Base-by-base conservation (phyloP, 2,888 invertebrate genomes). In the Phrixothrix hirtus region DNA sequence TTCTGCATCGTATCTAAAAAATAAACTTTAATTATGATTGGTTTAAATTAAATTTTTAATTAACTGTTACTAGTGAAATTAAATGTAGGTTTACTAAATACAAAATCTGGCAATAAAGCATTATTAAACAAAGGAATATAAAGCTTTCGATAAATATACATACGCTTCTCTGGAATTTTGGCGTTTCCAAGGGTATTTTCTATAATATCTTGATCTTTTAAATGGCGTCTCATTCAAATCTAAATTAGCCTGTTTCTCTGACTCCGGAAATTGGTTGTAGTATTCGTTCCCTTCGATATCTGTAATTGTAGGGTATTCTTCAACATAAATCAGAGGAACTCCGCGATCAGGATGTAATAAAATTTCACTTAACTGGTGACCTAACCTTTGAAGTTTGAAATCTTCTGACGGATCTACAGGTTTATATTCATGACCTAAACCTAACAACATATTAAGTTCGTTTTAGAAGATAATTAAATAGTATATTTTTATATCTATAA, bases 181-280 rank as follows among this genome's bases (percentile, higher is more conserved):
- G 37, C 83, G 76, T 66, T 84, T 84, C 81, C 82, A 83, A 14
- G 84, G 83, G 71, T 83, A 83, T 58, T 81, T 79, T 55, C 83
- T 77, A 66, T 82, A 83, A 63, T 82, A 82, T 49, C 83, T 78
- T 9, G 81, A 78, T 54, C 83, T 74, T 59, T 83, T 83, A 12
- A 52, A 58, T 16, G 67, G 68, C 11, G 56, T 42, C 16, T 44
- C 48, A 10, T 35, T 44, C 25, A 49, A 7, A 16, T 49, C 39
- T 11, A 27, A 16, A 21, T 37, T 32, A 13, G 16, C 35, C 12
- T 38, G 17, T 31, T 29, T 46, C 30, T 44, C 44, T 26, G 39
- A 31, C 12, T 58, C 49, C 14, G 51, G 49, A 45, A 37, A 26
- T 34, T 57, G 52, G n/a, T 43, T 38, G 15, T 35, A 41, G 15